Percentiles rank a stretch among this genome's conserved stretches.
These are phyloP conservation scores for Kryptolebias marmoratus DNA, from an alignment of 2,113 vertebrate species.

Conservation along the genomic window DNA sequence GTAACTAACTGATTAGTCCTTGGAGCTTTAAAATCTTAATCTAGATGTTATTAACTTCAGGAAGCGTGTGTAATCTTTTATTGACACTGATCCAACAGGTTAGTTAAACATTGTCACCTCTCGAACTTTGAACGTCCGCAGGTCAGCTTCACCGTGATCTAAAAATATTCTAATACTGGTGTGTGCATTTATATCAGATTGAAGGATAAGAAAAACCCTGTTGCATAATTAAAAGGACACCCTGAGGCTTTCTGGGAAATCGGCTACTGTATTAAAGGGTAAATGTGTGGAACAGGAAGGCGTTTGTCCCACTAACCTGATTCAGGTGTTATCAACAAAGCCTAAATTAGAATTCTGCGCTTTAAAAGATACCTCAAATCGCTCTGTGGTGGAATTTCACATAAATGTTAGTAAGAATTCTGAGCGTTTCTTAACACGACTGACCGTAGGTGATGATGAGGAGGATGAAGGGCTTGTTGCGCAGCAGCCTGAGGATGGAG, in stretches of 20 bases:
- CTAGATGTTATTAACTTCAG: background rate
- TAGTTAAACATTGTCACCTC: conserved; percentile 49
- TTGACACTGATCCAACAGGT: background rate
- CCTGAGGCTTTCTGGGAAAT: background rate
- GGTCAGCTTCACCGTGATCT: background rate
- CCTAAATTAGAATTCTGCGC: too few relatives aligned
- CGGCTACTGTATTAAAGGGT: background rate
- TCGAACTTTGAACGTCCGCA: conserved; percentile 43
- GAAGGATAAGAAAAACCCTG: conserved; percentile 1
- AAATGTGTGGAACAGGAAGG: background rate
- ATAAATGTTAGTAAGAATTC: background rate
- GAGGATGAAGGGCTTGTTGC: conserved; percentile 88
- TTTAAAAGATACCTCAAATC: too few relatives aligned
- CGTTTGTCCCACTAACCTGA: too few relatives aligned
- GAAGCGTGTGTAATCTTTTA: background rate
- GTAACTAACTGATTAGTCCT: background rate
- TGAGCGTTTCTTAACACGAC: background rate
- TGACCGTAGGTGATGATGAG: conserved; percentile 91
- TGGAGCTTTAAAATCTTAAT: background rate
- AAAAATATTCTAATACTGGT: background rate
- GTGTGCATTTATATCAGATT: background rate
- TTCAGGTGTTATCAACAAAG: too few relatives aligned
- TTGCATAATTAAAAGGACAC: background rate
- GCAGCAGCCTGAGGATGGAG: conserved; percentile 86
- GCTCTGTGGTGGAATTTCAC: too few relatives aligned